Evolutionary conservation across 2,888 invertebrate genomes (phyloP).

Genomic region (Lepas anatifera): DNA sequence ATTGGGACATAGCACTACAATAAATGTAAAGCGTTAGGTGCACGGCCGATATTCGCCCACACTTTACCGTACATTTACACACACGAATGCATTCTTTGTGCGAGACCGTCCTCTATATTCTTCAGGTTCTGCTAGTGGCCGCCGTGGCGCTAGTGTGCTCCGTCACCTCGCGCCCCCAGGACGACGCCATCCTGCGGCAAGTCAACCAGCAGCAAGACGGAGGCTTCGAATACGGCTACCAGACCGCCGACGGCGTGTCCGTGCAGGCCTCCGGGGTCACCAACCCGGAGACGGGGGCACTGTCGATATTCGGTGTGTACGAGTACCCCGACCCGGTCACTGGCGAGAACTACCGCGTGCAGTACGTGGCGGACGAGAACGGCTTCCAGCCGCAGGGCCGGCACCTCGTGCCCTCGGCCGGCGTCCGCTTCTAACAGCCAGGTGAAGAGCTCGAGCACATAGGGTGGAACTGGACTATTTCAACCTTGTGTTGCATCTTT

Average conservation of each 20-base stretch:
- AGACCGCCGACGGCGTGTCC: background rate
- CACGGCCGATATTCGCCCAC: too few relatives aligned
- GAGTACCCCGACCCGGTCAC: background rate
- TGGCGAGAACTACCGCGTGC: background rate
- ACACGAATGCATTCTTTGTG: too few relatives aligned
- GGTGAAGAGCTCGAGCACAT: too few relatives aligned
- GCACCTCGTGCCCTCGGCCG: background rate
- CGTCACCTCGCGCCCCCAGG: background rate
- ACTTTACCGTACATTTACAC: too few relatives aligned
- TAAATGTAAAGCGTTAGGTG: too few relatives aligned
- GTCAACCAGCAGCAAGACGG: background rate
- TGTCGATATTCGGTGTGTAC: background rate
- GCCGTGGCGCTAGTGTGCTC: background rate
- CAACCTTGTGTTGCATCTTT: too few relatives aligned
- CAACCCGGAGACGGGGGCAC: background rate
- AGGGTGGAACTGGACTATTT: too few relatives aligned
- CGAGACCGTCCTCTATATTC: background rate
- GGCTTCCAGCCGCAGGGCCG: background rate
- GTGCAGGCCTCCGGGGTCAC: background rate
- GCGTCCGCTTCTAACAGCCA: background rate
- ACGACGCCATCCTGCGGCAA: background rate
- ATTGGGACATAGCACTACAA: too few relatives aligned
- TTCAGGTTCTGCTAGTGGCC: background rate
- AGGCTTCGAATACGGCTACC: background rate
- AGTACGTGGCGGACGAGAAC: background rate